Percentiles rank a stretch among this genome's conserved stretches.
phyloP scores from a whole-genome alignment of 2,797 vertebrate species.

The Lemur catta region DNA sequence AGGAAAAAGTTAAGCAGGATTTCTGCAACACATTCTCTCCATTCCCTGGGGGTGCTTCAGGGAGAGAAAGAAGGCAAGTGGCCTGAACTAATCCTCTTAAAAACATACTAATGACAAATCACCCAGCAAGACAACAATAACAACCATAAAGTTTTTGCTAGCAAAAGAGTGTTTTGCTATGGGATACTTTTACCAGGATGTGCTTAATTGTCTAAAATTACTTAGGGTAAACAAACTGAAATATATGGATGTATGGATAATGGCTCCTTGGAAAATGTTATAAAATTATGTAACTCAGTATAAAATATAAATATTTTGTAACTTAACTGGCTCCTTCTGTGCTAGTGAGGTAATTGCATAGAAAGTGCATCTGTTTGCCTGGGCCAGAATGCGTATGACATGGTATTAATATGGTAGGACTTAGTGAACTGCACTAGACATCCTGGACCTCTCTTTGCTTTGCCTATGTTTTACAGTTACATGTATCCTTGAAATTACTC shows the following conservation, averaged over 20 bases:
- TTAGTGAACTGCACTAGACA: neutral
- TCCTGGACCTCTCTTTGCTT: neutral
- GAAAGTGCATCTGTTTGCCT: neutral
- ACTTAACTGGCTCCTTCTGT: neutral
- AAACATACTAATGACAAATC: neutral
- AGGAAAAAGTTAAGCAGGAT: neutral
- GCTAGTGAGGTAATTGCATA: neutral
- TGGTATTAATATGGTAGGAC: neutral
- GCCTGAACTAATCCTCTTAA: neutral
- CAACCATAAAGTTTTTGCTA: neutral
- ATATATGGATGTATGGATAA: neutral
- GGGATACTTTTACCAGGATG: neutral
- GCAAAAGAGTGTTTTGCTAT: neutral
- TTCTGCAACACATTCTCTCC: neutral
- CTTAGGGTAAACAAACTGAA: neutral
- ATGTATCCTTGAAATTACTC: neutral
- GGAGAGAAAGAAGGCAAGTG: neutral
- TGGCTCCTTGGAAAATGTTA: neutral
- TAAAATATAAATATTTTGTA: neutral
- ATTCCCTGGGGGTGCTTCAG: neutral
- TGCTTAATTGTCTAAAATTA: neutral
- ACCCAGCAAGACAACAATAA: neutral
- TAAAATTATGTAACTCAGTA: neutral
- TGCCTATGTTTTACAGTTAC: neutral
- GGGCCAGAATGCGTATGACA: neutral